Evolutionary conservation across 2,113 vertebrate species (phyloP).

Genomic region (Speoplatyrhinus poulsoni): DNA sequence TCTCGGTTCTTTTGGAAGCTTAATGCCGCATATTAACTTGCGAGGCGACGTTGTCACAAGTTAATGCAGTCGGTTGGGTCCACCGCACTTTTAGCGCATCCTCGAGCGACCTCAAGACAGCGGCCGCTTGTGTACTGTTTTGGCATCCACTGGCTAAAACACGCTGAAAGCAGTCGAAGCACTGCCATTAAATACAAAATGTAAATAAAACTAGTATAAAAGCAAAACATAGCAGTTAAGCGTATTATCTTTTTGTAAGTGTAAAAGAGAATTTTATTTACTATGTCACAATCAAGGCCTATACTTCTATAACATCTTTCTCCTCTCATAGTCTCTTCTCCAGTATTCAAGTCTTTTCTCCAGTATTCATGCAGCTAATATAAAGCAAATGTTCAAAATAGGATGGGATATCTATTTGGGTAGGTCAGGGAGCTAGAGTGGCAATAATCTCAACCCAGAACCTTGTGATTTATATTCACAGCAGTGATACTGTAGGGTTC

Average conservation of each 20-base stretch:
- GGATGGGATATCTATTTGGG: constrained; percentile 47
- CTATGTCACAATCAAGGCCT: too few species aligned
- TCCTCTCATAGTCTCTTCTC: neutral
- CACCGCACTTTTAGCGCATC: too few species aligned
- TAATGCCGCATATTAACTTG: constrained; percentile 58
- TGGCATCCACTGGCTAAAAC: too few species aligned
- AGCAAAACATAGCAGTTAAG: too few species aligned
- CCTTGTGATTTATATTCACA: constrained; percentile 61
- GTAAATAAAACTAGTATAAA: too few species aligned
- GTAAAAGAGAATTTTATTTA: too few species aligned
- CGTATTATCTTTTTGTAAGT: too few species aligned
- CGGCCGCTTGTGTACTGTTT: too few species aligned
- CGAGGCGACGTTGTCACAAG: neutral
- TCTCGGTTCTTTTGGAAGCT: constrained; percentile 45
- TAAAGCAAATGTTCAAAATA: constrained; percentile 15
- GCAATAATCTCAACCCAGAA: constrained; percentile 62
- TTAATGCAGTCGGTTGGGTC: too few species aligned
- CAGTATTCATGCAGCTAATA: constrained; percentile 44
- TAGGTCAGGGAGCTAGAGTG: constrained; percentile 50
- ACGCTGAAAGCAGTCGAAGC: too few species aligned
- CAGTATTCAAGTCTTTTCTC: neutral
- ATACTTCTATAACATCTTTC: neutral
- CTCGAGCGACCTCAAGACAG: too few species aligned
- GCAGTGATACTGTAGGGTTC: constrained; percentile 55
- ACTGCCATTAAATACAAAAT: too few species aligned